Conservation (phyloP, 2,888 invertebrate species). For the Agrochola macilenta region DNA sequence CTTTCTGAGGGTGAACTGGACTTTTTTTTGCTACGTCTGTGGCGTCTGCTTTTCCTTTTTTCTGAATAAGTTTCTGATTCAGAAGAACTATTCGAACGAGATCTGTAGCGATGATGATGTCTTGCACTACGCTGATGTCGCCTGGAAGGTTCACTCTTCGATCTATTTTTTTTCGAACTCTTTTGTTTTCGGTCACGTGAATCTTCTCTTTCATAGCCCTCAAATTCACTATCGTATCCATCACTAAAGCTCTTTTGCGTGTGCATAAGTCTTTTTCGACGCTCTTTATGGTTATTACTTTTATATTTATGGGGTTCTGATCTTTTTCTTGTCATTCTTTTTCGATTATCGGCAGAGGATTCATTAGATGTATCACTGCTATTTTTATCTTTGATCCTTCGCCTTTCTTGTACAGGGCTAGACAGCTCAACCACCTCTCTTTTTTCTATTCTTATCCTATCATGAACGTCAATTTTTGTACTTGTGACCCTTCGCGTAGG, state of each 20-base stretch:
- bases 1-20: slow-evolving; percentile 85
- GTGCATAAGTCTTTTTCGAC: slow-evolving; percentile 80
- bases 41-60: slow-evolving; percentile 84
- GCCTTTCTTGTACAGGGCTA: slow-evolving; percentile 82
- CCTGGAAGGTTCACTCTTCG: slow-evolving; percentile 88
- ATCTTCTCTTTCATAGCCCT: slow-evolving; percentile 74
- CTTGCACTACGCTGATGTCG: slow-evolving; percentile 78
- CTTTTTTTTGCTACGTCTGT: slow-evolving; percentile 85
- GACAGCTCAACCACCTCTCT: slow-evolving; percentile 88
- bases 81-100: slow-evolving; percentile 82
- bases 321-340: slow-evolving; percentile 71
- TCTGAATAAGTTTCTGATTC: slow-evolving; percentile 81
- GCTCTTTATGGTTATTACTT: slow-evolving; percentile 79
- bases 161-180: slow-evolving; percentile 83
- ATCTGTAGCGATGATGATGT: slow-evolving; percentile 77
- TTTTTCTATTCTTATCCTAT: slow-evolving; percentile 89
- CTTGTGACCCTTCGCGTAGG: slow-evolving; percentile 88
- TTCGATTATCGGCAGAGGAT: slow-evolving; percentile 87
- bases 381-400: slow-evolving; percentile 74
- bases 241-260: slow-evolving; percentile 89
- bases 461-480: slow-evolving; percentile 88
- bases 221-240: slow-evolving; percentile 87
- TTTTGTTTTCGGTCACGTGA: slow-evolving; percentile 75
- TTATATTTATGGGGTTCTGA: slow-evolving; percentile 74
- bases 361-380: slow-evolving; percentile 83